Evolutionary conservation across 2,113 vertebrate species (phyloP).

Genomic region (Poeciliopsis prolifica): DNA sequence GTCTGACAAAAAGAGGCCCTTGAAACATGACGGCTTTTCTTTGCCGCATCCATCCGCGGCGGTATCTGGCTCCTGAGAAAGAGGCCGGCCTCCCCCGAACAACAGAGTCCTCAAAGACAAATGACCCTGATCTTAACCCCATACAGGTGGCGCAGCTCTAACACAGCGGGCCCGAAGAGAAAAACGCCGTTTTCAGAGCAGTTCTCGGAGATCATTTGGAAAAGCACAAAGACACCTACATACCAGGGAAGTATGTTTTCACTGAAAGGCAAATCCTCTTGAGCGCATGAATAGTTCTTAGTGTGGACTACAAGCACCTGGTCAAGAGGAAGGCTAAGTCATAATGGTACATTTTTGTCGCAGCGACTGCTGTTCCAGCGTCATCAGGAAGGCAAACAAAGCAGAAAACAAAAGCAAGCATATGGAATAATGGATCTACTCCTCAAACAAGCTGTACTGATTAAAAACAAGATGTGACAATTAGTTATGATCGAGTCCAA

Average conservation of each 20-base stretch:
- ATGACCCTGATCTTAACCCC: conserved; percentile 66
- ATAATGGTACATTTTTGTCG: conserved; percentile 6
- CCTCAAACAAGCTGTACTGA: not conserved
- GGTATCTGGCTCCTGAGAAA: conserved; percentile 35
- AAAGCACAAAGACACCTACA: conserved; percentile 43
- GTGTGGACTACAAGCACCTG: conserved; percentile 37
- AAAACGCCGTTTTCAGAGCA: conserved; percentile 21
- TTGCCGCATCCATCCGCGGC: conserved; percentile 42
- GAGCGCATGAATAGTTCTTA: conserved; percentile 33
- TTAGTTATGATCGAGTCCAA: not conserved
- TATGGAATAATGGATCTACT: not conserved
- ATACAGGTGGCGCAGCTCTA: conserved; percentile 63
- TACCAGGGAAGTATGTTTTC: conserved; percentile 28
- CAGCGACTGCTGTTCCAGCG: conserved; percentile 7
- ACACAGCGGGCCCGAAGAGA: conserved; percentile 49
- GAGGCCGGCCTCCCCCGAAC: conserved; percentile 28
- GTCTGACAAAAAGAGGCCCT: conserved; percentile 60
- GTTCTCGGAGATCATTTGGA: conserved; percentile 46
- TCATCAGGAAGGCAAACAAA: conserved; percentile 15
- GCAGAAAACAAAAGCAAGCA: not conserved
- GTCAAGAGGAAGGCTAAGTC: conserved; percentile 27
- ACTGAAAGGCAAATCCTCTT: conserved; percentile 50
- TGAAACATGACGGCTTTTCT: conserved; percentile 62
- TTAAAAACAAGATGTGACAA: too few relatives aligned
- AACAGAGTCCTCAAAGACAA: conserved; percentile 48